These are phyloP conservation scores for Gorsachius goisagi DNA, from an alignment of 2,113 vertebrate species.

Conservation along the genomic window DNA sequence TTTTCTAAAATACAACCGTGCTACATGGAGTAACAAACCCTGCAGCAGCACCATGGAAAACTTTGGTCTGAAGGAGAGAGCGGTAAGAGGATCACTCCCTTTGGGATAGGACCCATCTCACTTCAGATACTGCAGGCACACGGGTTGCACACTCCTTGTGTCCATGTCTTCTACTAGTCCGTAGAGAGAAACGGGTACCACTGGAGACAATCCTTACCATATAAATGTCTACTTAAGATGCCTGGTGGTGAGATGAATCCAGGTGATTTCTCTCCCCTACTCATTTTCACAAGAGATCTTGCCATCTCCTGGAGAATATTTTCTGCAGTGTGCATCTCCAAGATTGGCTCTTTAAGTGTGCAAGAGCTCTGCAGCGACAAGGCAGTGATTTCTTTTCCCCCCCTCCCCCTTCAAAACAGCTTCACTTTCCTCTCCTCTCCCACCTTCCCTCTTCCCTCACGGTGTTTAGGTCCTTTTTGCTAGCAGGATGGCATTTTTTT, in stretches of 20 bases:
- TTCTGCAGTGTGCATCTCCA: not conserved
- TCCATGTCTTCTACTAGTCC: not conserved
- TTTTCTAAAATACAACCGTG: not conserved
- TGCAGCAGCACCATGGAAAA: not conserved
- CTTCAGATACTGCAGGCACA: not conserved
- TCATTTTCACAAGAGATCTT: not conserved
- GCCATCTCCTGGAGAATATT: not conserved
- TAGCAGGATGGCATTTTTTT: not conserved
- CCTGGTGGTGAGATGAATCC: not conserved
- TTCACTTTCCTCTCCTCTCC: conserved; percentile 25
- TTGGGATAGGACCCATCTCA: not conserved
- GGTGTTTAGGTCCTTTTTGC: not conserved
- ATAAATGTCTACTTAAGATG: not conserved
- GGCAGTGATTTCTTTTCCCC: not conserved
- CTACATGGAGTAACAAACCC: not conserved
- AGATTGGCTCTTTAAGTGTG: not conserved
- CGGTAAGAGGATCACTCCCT: not conserved
- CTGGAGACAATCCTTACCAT: fast-evolving
- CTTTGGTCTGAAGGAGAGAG: not conserved
- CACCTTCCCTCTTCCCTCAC: not conserved
- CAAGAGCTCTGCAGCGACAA: not conserved
- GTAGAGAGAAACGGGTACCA: not conserved
- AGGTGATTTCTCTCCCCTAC: not conserved
- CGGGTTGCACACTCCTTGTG: not conserved
- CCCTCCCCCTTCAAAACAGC: not conserved